phyloP scores from a whole-genome alignment of 2,113 vertebrate genomes.

The Athene noctua region DNA sequence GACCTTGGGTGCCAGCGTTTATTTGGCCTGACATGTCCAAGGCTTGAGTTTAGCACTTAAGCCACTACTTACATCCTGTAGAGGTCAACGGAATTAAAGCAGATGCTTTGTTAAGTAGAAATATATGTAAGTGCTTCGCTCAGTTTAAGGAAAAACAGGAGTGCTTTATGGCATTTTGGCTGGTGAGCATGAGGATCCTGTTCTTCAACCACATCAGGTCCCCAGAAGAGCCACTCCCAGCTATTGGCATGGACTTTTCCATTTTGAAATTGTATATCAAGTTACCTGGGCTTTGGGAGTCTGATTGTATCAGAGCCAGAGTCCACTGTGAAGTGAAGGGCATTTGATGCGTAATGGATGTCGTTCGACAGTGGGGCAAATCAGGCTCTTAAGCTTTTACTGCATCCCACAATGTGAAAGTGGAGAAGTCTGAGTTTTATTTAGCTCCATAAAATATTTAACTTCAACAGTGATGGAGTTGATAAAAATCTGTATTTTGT shows the following conservation, averaged over 20 bases:
- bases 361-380: accelerated
- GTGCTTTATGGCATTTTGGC: neutral
- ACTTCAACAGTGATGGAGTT: constrained; percentile 48
- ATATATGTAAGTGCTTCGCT: neutral
- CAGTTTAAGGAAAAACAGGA: neutral
- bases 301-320: neutral
- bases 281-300: constrained; percentile 9
- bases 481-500: constrained; percentile 67
- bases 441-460: constrained; percentile 72
- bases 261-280: constrained; percentile 30
- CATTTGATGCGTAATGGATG: constrained; percentile 16
- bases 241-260: neutral
- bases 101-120: neutral
- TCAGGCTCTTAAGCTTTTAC: constrained; percentile 56
- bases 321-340: constrained; percentile 39
- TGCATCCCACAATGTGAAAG: constrained; percentile 51
- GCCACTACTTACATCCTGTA: neutral
- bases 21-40: neutral
- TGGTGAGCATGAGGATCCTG: neutral
- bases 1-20: neutral
- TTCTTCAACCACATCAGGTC: neutral
- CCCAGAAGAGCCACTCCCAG: neutral
- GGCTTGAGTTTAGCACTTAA: neutral
- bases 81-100: neutral
- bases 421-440: constrained; percentile 65